Base-by-base conservation (phyloP, 2,113 vertebrate species). In the Garra rufa region DNA sequence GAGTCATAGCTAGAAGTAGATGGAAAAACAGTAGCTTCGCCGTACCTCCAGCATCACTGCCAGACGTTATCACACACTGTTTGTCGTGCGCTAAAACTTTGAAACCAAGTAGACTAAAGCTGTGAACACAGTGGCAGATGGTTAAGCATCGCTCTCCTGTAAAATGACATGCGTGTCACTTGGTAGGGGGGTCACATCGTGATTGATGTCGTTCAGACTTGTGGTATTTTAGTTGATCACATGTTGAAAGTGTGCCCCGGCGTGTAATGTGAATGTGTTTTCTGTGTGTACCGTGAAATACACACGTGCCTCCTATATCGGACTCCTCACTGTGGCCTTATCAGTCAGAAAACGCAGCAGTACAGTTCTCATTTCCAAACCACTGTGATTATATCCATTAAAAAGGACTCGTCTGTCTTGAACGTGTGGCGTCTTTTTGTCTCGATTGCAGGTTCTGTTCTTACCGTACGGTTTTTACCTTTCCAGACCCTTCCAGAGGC, bases 381-480 rank as follows among this genome's bases (percentile, higher is more conserved):
- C 59, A 76, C 85, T 86, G 85, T 77, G 84, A 34, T 69, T 50
- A 38, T 41, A 79, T 76, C 69, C 55, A 83, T 76, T 71, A 63
- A 83, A 74, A 82, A 61, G 14, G 34, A 38, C 9, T 61, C 46
- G 59, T 80, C 57, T 48, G 77, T 48, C 24, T 77, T 24, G 57
- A 67, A 67, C 14, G 38, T 46, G 43, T 65, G 38, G 57, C 52
- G 34, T 78, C 59, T 48, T 75, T 74, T 75, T 73, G 44, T 75
- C 24, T 50, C 30, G 71, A 75, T 50, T 75, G 8, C 71, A 63
- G 57, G 24, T 17, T 78, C 34, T 61, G 76, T 78, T 61, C 15
- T 2, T 9, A 8, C 14, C 38, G 10, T 24, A 65, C 6, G 9
- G 17, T 48, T 76, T 80, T 80, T 44, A 80, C 77, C 77, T 65